Conservation (phyloP, 2,113 vertebrate species). For the Nesospiza acunhae region DNA sequence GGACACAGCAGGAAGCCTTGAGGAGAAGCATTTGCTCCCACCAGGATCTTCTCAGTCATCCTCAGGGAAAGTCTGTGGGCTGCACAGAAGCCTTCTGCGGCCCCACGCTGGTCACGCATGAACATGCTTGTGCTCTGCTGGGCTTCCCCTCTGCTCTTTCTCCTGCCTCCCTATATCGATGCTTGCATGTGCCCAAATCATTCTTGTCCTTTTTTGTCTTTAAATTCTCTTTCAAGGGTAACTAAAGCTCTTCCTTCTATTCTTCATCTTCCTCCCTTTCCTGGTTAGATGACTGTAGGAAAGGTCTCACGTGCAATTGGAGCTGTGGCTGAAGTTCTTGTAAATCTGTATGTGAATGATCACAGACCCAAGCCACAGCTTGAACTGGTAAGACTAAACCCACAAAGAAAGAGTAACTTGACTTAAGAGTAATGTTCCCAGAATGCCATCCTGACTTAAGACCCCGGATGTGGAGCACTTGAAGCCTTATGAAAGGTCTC, state of each 20-base stretch:
- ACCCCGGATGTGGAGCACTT: not conserved
- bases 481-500: not conserved
- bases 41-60: not conserved
- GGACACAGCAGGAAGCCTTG: not conserved
- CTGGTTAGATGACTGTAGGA: slow-evolving; percentile 88
- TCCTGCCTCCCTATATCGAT: not conserved
- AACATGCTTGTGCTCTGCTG: not conserved
- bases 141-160: not conserved
- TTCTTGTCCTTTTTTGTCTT: not conserved
- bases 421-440: not conserved
- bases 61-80: not conserved
- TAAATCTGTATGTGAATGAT: slow-evolving; percentile 94
- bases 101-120: not conserved
- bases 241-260: slow-evolving; percentile 38
- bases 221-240: not conserved
- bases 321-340: slow-evolving; percentile 91
- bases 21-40: not conserved
- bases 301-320: slow-evolving; percentile 89
- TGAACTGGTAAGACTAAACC: slow-evolving; percentile 84
- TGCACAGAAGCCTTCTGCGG: not conserved
- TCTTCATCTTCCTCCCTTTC: slow-evolving; percentile 54
- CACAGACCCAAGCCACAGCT: slow-evolving; percentile 86
- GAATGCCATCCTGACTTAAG: not conserved
- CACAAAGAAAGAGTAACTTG: not conserved
- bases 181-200: not conserved